Evolutionary conservation across 2,797 vertebrate genomes (phyloP).

Genomic region (Sphaeramia orbicularis): DNA sequence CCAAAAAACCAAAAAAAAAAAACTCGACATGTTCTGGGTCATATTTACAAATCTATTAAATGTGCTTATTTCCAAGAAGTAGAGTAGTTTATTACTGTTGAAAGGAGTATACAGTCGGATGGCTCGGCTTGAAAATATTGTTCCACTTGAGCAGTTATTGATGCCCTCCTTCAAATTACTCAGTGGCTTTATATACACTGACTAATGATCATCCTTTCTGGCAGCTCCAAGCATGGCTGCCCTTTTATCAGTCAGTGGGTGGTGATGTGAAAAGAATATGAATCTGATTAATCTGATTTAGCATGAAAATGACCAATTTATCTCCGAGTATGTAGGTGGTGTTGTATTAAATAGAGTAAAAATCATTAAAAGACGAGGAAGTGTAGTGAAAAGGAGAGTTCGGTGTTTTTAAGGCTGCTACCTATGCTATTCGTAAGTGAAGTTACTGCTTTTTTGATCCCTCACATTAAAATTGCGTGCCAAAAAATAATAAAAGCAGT

Average conservation of each 20-base stretch:
- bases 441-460: too few relatives aligned
- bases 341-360: not conserved
- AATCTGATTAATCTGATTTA: constrained; percentile 22
- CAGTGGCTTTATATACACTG: constrained; percentile 15
- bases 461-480: not conserved
- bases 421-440: too few relatives aligned
- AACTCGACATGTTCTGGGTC: not conserved
- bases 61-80: constrained; percentile 13
- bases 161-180: constrained; percentile 33
- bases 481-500: constrained; percentile 1
- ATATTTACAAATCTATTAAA: constrained; percentile 8
- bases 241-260: constrained; percentile 31
- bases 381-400: too few relatives aligned
- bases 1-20: too few relatives aligned
- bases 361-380: not conserved
- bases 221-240: constrained; percentile 37
- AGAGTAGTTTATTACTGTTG: not conserved
- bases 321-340: not conserved
- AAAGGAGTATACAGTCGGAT: constrained; percentile 8
- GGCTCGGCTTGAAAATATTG: constrained; percentile 9
- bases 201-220: constrained; percentile 43
- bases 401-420: too few relatives aligned
- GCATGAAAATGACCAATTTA: constrained; percentile 5
- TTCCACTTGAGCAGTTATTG: constrained; percentile 23
- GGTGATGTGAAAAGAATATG: constrained; percentile 30